Conservation (phyloP, 2,888 invertebrate genomes). For the Frankliniella fusca region DNA sequence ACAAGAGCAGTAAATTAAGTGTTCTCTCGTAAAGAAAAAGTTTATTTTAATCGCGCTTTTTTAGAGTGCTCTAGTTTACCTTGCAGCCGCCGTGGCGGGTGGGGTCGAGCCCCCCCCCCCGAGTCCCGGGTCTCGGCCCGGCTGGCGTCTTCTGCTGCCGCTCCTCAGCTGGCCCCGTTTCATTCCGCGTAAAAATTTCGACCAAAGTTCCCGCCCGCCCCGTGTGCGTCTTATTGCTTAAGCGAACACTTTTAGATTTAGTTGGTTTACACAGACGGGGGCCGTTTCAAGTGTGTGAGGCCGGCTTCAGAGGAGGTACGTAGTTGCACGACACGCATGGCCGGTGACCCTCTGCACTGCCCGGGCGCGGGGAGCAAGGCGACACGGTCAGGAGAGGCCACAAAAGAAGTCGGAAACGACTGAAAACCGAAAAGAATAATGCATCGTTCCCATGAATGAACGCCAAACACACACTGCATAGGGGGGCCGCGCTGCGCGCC, state of each 20-base stretch:
- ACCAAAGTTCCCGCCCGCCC: not conserved
- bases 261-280: no score
- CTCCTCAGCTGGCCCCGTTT: not conserved
- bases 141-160: not conserved
- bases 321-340: not conserved
- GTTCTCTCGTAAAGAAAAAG: conserved; percentile 24
- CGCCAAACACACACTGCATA: not conserved
- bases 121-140: not conserved
- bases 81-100: not conserved
- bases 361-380: not conserved
- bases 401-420: not conserved
- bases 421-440: not conserved
- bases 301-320: not conserved
- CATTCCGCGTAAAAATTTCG: not conserved
- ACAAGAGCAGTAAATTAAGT: conserved; percentile 24
- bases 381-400: no score
- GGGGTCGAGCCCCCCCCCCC: not conserved
- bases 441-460: not conserved
- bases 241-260: not conserved
- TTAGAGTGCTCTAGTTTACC: conserved; percentile 19
- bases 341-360: not conserved
- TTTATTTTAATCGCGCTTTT: conserved; percentile 11
- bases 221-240: not conserved
- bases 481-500: not conserved
- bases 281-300: no score